Conservation (phyloP, 2,797 vertebrate genomes). For the Mus spretus region DNA sequence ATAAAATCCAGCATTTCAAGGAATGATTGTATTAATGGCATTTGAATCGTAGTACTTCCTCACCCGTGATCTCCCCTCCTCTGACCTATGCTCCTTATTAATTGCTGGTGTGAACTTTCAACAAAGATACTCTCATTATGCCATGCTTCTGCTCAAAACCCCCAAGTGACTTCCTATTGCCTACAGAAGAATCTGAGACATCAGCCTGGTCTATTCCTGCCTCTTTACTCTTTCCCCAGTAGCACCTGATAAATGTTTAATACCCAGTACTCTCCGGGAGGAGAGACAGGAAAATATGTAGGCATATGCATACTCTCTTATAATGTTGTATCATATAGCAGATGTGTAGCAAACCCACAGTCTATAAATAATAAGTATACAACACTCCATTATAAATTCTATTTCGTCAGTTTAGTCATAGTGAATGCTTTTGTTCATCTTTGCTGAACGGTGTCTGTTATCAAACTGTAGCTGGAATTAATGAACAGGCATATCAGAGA, state of each 20-base stretch:
- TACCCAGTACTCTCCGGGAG: neutral
- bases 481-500: neutral
- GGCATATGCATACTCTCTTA: neutral
- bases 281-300: neutral
- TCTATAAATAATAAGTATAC: neutral
- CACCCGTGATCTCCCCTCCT: neutral
- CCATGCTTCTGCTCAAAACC: neutral
- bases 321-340: neutral
- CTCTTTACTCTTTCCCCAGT: neutral
- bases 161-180: neutral
- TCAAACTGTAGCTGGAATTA: neutral
- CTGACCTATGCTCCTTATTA: neutral
- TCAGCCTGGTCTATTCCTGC: neutral
- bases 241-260: slow-evolving; percentile 29
- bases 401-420: neutral
- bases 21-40: slow-evolving; percentile 45
- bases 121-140: slow-evolving; percentile 13
- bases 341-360: neutral
- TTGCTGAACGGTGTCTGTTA: neutral
- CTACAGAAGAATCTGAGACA: neutral
- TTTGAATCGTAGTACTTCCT: slow-evolving; percentile 51
- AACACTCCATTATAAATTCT: neutral
- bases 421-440: slow-evolving; percentile 12
- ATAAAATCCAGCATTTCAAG: neutral
- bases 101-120: slow-evolving; percentile 28